phyloP scores from a whole-genome alignment of 2,113 vertebrate species.

The Trogon surrucura region DNA sequence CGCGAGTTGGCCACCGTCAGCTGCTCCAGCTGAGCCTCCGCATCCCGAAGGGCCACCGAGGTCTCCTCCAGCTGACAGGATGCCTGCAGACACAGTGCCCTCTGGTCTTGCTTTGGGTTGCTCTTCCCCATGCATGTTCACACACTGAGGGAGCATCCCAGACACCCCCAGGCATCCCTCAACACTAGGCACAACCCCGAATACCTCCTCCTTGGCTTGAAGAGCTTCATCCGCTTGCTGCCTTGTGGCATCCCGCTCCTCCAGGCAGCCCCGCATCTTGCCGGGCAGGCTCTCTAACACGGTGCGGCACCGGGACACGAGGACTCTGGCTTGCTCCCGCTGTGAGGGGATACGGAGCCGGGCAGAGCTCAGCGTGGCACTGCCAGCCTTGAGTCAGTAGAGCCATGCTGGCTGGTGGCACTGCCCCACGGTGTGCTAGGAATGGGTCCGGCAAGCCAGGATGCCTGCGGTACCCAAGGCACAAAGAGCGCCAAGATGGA shows the following conservation, averaged over 20 bases:
- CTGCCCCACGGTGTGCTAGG: background rate
- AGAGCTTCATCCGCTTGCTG: conserved; percentile 74
- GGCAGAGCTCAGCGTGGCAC: background rate
- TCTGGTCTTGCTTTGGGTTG: background rate
- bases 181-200: background rate
- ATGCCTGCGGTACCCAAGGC: background rate
- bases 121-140: background rate
- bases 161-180: background rate
- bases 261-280: conserved; percentile 73
- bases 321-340: conserved; percentile 55
- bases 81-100: background rate
- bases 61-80: conserved; percentile 61
- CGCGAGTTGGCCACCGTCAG: conserved; percentile 54
- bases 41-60: background rate
- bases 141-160: background rate
- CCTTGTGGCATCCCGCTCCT: conserved; percentile 75
- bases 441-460: background rate
- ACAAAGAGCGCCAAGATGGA: accelerated
- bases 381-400: background rate
- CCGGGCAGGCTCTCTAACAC: conserved; percentile 67
- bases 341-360: background rate
- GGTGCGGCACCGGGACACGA: conserved; percentile 71
- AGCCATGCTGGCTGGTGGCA: background rate
- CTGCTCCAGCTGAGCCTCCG: conserved; percentile 45
- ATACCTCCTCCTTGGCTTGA: conserved; percentile 46